Conservation (phyloP, 2,113 vertebrate species). For the Gnathonemus echidnorhynchus region DNA sequence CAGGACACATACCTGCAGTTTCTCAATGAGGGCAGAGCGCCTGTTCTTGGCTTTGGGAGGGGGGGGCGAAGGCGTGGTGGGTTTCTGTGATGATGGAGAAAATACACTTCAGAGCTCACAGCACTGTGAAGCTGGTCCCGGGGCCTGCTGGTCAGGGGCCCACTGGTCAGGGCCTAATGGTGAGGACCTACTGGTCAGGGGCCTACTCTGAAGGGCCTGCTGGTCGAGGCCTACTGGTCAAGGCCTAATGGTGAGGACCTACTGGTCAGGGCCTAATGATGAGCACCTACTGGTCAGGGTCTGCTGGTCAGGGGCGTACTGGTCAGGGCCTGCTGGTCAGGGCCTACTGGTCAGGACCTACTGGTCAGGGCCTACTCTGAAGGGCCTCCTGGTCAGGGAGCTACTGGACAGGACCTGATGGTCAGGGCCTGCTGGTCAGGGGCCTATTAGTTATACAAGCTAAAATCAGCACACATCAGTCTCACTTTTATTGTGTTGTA, state of each 20-base stretch:
- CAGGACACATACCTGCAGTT: conserved; percentile 53
- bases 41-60: conserved; percentile 49
- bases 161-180: not conserved
- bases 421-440: too few relatives aligned
- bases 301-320: not conserved
- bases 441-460: not conserved
- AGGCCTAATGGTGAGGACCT: too few relatives aligned
- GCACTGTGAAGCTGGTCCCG: not conserved
- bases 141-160: not conserved
- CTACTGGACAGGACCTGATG: too few relatives aligned
- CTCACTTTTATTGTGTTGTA: too few relatives aligned
- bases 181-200: too few relatives aligned
- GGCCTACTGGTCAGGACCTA: too few relatives aligned
- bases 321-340: not conserved
- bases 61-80: conserved; percentile 23
- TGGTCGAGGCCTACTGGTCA: not conserved
- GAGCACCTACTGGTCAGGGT: not conserved
- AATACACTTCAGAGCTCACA: not conserved
- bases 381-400: too few relatives aligned
- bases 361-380: not conserved
- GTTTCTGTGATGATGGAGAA: conserved; percentile 42
- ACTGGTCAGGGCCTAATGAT: too few relatives aligned
- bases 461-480: not conserved
- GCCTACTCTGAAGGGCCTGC: not conserved
- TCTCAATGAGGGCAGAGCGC: conserved; percentile 56